These are phyloP conservation scores for Trinectes maculatus DNA, from an alignment of 2,113 vertebrate species.

Conservation along the genomic window DNA sequence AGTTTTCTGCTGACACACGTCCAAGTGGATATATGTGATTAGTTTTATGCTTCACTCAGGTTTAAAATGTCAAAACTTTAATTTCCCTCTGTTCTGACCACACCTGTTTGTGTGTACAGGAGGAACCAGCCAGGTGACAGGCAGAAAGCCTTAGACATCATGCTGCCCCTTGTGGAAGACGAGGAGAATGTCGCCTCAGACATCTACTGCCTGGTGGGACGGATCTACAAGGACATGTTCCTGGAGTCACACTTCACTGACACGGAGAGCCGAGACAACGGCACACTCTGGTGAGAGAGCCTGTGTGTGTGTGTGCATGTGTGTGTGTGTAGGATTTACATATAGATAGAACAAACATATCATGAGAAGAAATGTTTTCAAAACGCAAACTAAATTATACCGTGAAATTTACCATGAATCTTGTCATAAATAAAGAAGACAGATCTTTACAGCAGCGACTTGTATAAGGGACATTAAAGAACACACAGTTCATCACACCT, in stretches of 20 bases:
- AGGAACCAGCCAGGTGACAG: slow-evolving; percentile 92
- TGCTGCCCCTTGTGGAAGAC: slow-evolving; percentile 91
- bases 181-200: slow-evolving; percentile 95
- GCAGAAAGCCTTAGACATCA: slow-evolving; percentile 93
- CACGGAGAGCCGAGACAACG: slow-evolving; percentile 90
- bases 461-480: too few species aligned
- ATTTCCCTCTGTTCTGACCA: not conserved
- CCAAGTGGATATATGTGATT: not conserved
- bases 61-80: not conserved
- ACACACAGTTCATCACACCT: too few species aligned
- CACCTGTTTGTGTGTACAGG: slow-evolving; percentile 71
- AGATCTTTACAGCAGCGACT: too few species aligned
- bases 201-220: slow-evolving; percentile 95
- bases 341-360: too few species aligned
- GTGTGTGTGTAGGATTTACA: too few species aligned
- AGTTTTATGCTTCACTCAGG: not conserved
- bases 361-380: too few species aligned
- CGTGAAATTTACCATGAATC: too few species aligned
- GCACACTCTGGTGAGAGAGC: slow-evolving; percentile 86
- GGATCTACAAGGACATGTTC: slow-evolving; percentile 97
- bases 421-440: too few species aligned
- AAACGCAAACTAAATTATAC: too few species aligned
- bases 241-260: slow-evolving; percentile 93
- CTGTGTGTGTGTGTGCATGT: not conserved
- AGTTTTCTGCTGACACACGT: too few species aligned